A percentile compares a stretch with the other conserved stretches of the same genome.
These are phyloP conservation scores for Potamilus streckersoni DNA, from an alignment of 1,140 invertebrate genomes.

Conservation along the genomic window DNA sequence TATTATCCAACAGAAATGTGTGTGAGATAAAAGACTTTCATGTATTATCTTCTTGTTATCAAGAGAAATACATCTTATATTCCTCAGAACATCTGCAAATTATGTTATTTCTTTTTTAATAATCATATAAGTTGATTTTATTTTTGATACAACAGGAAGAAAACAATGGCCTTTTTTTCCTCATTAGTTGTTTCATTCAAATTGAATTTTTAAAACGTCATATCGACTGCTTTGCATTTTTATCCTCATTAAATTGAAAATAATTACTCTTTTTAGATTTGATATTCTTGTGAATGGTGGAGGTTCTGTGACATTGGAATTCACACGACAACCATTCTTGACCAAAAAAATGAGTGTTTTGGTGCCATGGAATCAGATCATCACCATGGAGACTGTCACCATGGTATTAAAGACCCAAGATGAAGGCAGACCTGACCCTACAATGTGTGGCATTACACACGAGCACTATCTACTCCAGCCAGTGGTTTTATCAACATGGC, in stretches of 20 bases:
- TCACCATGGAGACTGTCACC: slow-evolving; percentile 67
- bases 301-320: slow-evolving; percentile 92
- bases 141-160: too few relatives aligned
- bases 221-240: background rate
- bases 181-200: background rate
- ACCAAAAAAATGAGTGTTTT: slow-evolving; percentile 90
- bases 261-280: slow-evolving; percentile 78
- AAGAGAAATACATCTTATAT: too few relatives aligned
- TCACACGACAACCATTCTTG: slow-evolving; percentile 92
- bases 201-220: too few relatives aligned
- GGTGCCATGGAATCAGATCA: slow-evolving; percentile 95
- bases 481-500: slow-evolving; percentile 94
- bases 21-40: too few relatives aligned
- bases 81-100: too few relatives aligned
- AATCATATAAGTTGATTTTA: too few relatives aligned
- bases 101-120: too few relatives aligned
- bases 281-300: slow-evolving; percentile 97
- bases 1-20: too few relatives aligned
- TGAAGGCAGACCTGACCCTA: slow-evolving; percentile 70
- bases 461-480: slow-evolving; percentile 95
- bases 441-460: slow-evolving; percentile 80
- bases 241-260: background rate
- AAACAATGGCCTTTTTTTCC: too few relatives aligned
- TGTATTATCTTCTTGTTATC: too few relatives aligned
- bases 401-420: slow-evolving; percentile 81